Conservation (phyloP, 2,113 vertebrate genomes). For the Phyllostomus hastatus region DNA sequence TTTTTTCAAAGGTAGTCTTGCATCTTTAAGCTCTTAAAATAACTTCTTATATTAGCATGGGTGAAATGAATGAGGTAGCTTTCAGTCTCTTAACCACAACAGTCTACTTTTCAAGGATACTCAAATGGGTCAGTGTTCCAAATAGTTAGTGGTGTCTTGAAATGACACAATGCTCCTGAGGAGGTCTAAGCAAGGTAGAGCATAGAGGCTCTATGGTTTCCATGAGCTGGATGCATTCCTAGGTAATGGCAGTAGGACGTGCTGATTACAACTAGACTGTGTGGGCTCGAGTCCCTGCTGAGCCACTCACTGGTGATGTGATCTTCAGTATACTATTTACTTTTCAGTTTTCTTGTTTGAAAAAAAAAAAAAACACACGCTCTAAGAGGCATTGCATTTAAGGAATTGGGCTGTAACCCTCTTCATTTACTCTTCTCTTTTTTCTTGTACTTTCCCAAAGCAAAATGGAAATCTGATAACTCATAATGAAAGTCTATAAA, state of each 20-base stretch:
- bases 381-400: neutral
- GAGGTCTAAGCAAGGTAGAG: neutral
- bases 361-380: neutral
- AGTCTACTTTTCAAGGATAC: neutral
- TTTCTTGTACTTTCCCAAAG: neutral
- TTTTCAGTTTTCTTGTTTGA: neutral
- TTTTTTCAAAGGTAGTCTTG: neutral
- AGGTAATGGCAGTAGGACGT: neutral
- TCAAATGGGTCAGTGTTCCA: neutral
- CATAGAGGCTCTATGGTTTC: accelerated
- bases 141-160: neutral
- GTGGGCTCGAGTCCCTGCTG: neutral
- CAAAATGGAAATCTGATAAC: neutral
- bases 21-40: neutral
- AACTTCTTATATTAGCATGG: neutral
- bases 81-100: neutral
- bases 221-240: neutral
- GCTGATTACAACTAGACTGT: neutral
- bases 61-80: neutral
- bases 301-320: neutral
- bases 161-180: neutral
- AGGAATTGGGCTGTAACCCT: neutral
- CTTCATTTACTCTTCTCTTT: neutral
- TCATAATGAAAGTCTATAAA: neutral
- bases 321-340: neutral